Evolutionary conservation across 2,888 invertebrate species (phyloP).

Genomic region (Stomorhina lunata): DNA sequence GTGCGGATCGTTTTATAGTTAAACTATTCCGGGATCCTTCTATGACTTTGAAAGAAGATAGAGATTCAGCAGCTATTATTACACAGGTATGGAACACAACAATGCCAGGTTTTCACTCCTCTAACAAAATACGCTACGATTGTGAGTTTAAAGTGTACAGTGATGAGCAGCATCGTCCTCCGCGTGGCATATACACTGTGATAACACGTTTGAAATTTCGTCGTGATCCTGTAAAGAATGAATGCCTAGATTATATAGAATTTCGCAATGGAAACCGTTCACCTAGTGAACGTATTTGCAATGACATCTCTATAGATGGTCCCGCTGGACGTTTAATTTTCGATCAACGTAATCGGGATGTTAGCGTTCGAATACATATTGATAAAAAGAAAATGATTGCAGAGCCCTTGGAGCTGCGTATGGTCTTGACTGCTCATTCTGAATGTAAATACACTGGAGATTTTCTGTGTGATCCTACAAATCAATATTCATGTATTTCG

Average conservation of each 20-base stretch:
- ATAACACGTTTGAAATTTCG: conserved; percentile 77
- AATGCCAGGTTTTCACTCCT: conserved; percentile 70
- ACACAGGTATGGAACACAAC: conserved; percentile 77
- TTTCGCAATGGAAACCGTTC: conserved; percentile 75
- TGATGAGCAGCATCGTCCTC: conserved; percentile 70
- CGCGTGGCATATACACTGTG: conserved; percentile 74
- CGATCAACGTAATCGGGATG: conserved; percentile 75
- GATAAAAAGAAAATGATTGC: conserved; percentile 71
- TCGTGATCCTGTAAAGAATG: conserved; percentile 70
- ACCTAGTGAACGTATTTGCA: conserved; percentile 75
- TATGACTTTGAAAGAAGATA: conserved; percentile 73
- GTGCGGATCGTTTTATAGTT: conserved; percentile 74
- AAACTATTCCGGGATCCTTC: conserved; percentile 74
- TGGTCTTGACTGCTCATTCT: conserved; percentile 77
- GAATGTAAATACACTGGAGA: conserved; percentile 74
- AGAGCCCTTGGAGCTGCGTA: conserved; percentile 75
- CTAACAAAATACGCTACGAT: conserved; percentile 75
- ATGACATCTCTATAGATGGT: conserved; percentile 75
- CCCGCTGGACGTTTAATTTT: conserved; percentile 74
- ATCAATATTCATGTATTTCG: conserved; percentile 76
- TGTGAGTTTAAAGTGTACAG: conserved; percentile 75
- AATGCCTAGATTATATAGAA: conserved; percentile 77
- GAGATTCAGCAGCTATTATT: conserved; percentile 76
- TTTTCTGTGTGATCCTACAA: conserved; percentile 74
- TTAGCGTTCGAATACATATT: conserved; percentile 73